Evolutionary conservation across 2,797 vertebrate species (phyloP), one percentile per base, ranked within the genome.

Genomic region (Huso huso): DNA sequence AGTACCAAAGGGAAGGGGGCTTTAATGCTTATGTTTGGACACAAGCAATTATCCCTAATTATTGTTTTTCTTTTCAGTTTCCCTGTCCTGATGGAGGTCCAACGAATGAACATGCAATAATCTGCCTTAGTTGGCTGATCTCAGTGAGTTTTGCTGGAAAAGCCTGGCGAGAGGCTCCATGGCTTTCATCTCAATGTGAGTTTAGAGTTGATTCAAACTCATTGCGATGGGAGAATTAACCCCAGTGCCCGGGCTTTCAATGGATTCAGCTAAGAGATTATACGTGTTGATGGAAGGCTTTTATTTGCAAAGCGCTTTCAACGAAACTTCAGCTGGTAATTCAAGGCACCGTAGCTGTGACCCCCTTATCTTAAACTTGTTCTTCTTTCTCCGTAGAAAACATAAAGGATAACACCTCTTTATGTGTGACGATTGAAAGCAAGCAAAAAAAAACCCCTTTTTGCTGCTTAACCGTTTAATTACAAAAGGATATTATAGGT

Each of bases 41-140:
- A 99, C 94, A 99, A 97, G 96, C 96, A 99, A 98, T 98, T 99
- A 97, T 97, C 94, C 93, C 93, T 98, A 99, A 99, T 99, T 98
- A 98, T 97, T 98, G 95, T 98, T 95, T 97, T 97, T 97, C 95
- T 98, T 98, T 97, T 99, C 93, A 96, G 94, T 93, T 92, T 93
- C 91, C 92, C 93, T 86, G 91, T 95, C 93, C 91, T 84, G 90
- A 92, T 90, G 94, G 92, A 95, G 93, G 94, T 94, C 93, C 89
- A 88, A 88, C 86, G 91, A 91, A 92, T 88, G 91, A 94, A 88
- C 93, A 93, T 87, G 90, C 92, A 86, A 87, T 97, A 97, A 97
- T 97, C 95, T 91, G 89, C 88, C 86, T 89, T 84, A 92, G 91
- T 92, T 85, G 86, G 90, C 87, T 91, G 83, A 90, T 91, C 94